Evolutionary conservation across 2,888 invertebrate genomes (phyloP).

Genomic region (Parnassius mnemosyne): DNA sequence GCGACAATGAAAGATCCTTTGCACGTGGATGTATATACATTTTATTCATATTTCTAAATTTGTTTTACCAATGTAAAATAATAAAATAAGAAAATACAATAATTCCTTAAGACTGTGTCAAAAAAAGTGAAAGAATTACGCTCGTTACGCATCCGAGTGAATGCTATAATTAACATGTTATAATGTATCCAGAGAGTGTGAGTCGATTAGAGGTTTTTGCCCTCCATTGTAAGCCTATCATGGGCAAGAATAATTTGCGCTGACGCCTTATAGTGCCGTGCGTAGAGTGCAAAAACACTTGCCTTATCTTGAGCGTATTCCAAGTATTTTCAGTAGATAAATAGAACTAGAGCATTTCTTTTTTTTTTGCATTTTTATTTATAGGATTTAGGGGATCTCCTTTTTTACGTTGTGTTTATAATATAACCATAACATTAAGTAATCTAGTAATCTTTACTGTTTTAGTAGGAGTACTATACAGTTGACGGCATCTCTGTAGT

Average conservation of each 20-base stretch:
- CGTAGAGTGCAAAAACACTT: slow-evolving; percentile 19
- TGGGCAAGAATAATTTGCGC: slow-evolving; percentile 25
- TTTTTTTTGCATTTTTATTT: not conserved
- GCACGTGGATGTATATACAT: no score
- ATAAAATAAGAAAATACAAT: not conserved
- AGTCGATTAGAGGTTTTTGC: slow-evolving; percentile 27
- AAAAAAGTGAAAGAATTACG: slow-evolving; percentile 13
- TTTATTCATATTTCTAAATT: not conserved
- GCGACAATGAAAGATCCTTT: no score
- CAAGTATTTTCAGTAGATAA: slow-evolving; percentile 5
- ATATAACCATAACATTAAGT: no score
- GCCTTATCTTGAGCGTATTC: slow-evolving; percentile 9
- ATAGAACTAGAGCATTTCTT: slow-evolving; percentile 6
- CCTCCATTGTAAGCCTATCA: slow-evolving; percentile 27
- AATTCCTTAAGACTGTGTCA: not conserved
- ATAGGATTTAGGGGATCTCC: no score
- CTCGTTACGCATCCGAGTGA: slow-evolving; percentile 18
- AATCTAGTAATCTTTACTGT: no score
- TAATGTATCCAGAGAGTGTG: slow-evolving; percentile 18
- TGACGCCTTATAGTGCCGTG: slow-evolving; percentile 24
- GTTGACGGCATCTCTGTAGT: no score
- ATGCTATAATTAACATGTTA: slow-evolving; percentile 25
- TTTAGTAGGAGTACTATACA: no score
- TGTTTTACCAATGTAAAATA: not conserved
- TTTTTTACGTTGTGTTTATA: no score